Base-by-base conservation (phyloP, 2,888 invertebrate species). In the Parelbella ahira region DNA sequence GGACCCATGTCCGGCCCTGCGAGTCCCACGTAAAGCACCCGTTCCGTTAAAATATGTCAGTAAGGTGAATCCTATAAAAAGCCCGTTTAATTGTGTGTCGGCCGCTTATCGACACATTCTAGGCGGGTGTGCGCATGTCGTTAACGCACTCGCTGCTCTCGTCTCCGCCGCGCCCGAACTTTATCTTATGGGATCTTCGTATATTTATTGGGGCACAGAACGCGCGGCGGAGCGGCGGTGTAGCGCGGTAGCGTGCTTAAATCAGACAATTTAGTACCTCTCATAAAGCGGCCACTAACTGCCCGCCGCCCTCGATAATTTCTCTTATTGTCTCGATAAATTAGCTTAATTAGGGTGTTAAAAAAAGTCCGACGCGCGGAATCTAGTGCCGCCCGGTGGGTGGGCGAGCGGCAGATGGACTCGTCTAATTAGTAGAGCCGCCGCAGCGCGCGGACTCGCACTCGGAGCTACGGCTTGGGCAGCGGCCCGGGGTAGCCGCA, bases 321-420 rank as follows among this genome's bases (percentile, higher is more conserved):
- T 74, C 72, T 71, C 73, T 77, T 76, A 80, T 81, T 82, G 83
- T 82, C 77, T 73, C 84, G 74, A 84, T 86, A 86, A 86, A 86
- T 84, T 84, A 86, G 76, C 75, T 82, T 86, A 86, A 86, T 86
- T 84, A 82, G 83, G 81, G 84, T 76, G 80, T 81, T 81, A 82
- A 83, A 81, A 83, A 80, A 78, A 81, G 65, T 65, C 61, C 63
- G 60, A 70, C 61, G 68, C 66, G 70, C 63, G 76, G 82, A 76
- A 81, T 79, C 82, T 83, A 83, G 80, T 67, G 68, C 71, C 66
- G 49, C 74, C 56, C 69, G 54, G 77, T 83, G 84, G 84, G 84
- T 83, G 83, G 83, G 55, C 71, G 49, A 43, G 37, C 49, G 47
- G 46, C 45, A 44, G 48, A 48, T 45, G 47, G 46, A 47, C 52